phyloP scores from a whole-genome alignment of 2,113 vertebrate genomes.

The Ellobius talpinus region DNA sequence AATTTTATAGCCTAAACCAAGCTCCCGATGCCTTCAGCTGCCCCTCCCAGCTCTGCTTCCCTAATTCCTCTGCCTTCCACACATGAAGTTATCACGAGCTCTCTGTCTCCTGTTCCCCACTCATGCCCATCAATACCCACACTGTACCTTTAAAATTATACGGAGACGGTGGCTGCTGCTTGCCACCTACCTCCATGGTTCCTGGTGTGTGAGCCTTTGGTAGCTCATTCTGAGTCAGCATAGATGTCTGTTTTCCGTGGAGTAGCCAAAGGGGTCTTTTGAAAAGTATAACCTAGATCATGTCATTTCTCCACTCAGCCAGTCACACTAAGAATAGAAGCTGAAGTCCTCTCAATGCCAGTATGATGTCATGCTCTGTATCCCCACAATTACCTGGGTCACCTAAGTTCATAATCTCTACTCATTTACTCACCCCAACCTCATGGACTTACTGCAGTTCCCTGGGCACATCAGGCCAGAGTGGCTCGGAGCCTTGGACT shows the following conservation, averaged over 20 bases:
- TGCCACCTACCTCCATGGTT: not conserved
- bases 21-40: not conserved
- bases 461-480: not conserved
- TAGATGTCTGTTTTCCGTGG: not conserved
- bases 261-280: not conserved
- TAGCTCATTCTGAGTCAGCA: not conserved
- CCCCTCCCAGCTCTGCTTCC: not conserved
- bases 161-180: not conserved
- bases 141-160: constrained; percentile 10
- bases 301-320: not conserved
- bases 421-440: not conserved
- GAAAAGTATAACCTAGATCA: not conserved
- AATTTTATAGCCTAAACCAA: not conserved
- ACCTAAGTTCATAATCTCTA: not conserved
- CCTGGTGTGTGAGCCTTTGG: not conserved
- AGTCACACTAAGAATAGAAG: not conserved
- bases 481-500: not conserved
- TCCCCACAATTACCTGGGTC: not conserved
- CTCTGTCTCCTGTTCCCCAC: not conserved
- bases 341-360: not conserved
- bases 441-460: not conserved
- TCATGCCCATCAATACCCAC: not conserved
- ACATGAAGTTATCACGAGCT: not conserved
- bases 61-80: not conserved
- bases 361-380: not conserved